Percentiles rank a stretch among this genome's conserved stretches.
Evolutionary conservation across 2,888 invertebrate species (phyloP).

Genomic region (Caenorhabditis parvicauda): DNA sequence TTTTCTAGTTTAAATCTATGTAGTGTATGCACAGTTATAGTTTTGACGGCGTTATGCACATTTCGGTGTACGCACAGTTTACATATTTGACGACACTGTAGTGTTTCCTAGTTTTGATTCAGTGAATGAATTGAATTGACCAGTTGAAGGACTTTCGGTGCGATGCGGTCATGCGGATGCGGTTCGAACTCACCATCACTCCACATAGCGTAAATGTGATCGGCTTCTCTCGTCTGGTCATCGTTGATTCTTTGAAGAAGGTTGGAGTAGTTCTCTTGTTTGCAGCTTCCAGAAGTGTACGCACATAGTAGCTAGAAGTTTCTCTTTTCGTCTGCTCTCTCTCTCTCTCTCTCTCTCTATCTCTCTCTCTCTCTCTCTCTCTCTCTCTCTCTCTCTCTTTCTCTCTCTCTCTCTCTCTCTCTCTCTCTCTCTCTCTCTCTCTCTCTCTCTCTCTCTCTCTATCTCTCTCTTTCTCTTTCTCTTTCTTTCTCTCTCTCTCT

Average conservation of each 20-base stretch:
- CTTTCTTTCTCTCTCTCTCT: slow-evolving; percentile 14
- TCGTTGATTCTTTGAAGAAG: slow-evolving; percentile 59
- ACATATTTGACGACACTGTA: too few species aligned
- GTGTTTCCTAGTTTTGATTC: too few species aligned
- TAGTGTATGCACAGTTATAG: too few species aligned
- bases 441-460: slow-evolving; percentile 16
- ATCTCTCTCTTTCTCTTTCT: slow-evolving; percentile 15
- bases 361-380: slow-evolving; percentile 7
- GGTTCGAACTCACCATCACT: too few species aligned
- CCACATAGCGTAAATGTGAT: slow-evolving; percentile 61
- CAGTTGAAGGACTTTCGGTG: too few species aligned
- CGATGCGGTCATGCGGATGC: too few species aligned
- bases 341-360: slow-evolving; percentile 4
- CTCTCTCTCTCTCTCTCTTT: slow-evolving; percentile 15
- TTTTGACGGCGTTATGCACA: too few species aligned
- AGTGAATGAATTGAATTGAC: too few species aligned
- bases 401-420: slow-evolving; percentile 15
- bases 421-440: neutral
- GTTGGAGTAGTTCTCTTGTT: slow-evolving; percentile 59
- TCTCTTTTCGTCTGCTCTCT: neutral
- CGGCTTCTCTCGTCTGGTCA: slow-evolving; percentile 50
- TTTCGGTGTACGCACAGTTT: too few species aligned
- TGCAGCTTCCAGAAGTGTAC: slow-evolving; percentile 56
- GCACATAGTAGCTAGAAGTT: slow-evolving; percentile 52
- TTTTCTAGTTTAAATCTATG: too few species aligned